phyloP scores from a whole-genome alignment of 2,113 vertebrate species.

The Poeciliopsis retropinna region DNA sequence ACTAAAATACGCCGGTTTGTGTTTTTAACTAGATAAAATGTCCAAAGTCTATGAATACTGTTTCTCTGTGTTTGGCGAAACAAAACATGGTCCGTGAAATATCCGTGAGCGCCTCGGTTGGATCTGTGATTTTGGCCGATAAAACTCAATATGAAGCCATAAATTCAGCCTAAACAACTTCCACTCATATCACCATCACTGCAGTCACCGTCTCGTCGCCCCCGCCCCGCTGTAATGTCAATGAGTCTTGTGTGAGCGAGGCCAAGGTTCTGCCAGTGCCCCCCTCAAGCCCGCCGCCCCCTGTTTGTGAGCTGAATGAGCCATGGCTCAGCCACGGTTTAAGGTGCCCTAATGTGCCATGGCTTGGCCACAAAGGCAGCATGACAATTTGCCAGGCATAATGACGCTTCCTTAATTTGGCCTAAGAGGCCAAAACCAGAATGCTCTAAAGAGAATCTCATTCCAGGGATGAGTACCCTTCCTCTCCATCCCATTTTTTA shows the following conservation, averaged over 20 bases:
- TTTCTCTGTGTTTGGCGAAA: neutral
- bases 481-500: constrained; percentile 3
- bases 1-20: neutral
- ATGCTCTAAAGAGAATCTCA: constrained; percentile 74
- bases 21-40: too few species aligned
- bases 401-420: constrained; percentile 84
- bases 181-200: constrained; percentile 52
- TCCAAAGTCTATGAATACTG: neutral
- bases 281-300: constrained; percentile 23
- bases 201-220: constrained; percentile 48
- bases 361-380: constrained; percentile 79
- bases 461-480: constrained; percentile 71
- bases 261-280: constrained; percentile 88
- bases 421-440: constrained; percentile 75
- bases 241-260: constrained; percentile 84
- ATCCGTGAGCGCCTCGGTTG: neutral
- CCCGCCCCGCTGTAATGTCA: constrained; percentile 71
- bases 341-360: constrained; percentile 81
- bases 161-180: constrained; percentile 16
- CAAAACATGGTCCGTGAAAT: neutral
- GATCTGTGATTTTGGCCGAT: constrained; percentile 3
- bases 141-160: neutral
- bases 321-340: constrained; percentile 77
- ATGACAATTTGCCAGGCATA: constrained; percentile 86
- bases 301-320: constrained; percentile 84